Evolutionary conservation across 1,140 invertebrate genomes (phyloP), one percentile per base, ranked within the genome.

Genomic region (Marisa cornuarietis): DNA sequence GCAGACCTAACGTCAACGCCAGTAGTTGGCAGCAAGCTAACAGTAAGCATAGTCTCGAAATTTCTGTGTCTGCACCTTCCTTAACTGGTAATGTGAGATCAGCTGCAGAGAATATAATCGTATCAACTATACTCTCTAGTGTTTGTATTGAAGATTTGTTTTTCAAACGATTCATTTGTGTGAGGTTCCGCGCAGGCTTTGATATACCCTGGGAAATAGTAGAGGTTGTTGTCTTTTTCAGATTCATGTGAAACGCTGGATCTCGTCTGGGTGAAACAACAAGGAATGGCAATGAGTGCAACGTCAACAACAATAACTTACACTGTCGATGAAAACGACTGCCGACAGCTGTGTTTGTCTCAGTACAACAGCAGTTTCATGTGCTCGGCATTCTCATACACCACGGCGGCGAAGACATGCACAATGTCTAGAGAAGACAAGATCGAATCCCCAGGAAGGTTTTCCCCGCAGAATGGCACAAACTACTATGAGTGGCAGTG

Each of bases 181-280:
- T 58, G 54, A 58, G 8, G 11, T 9, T 58, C 11, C 4, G 16
- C 0, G 54, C 11, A 58, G 14, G 13, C 14, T 62, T 26, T 63
- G 16, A 62, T 49, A 42, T 42, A 42, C 31, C 6, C 2, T 42
- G 31, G 31, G 31, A 0, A 6, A 42, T 6, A 42, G 31, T 42
- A 42, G 31, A 42, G 54, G 16, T 78, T 5, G 72, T 65, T 74
- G 52, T 71, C 26, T 81, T 54, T 77, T 72, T 9, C 73, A 87
- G 86, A 86, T 82, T 86, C 85, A 14, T 87, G 85, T 80, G 74
- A 83, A 79, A 78, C 82, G 52, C 69, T 87, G 51, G 79, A 84
- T 63, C 58, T 87, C 18, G 54, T 81, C 18, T 87, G 86, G 86
- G 65, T 83, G 31, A 77, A 65, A 52, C 76, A 85, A n/a, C 26